These are phyloP conservation scores for Triplophysa yarkandensis DNA, from an alignment of 2,797 vertebrate genomes.

Conservation along the genomic window DNA sequence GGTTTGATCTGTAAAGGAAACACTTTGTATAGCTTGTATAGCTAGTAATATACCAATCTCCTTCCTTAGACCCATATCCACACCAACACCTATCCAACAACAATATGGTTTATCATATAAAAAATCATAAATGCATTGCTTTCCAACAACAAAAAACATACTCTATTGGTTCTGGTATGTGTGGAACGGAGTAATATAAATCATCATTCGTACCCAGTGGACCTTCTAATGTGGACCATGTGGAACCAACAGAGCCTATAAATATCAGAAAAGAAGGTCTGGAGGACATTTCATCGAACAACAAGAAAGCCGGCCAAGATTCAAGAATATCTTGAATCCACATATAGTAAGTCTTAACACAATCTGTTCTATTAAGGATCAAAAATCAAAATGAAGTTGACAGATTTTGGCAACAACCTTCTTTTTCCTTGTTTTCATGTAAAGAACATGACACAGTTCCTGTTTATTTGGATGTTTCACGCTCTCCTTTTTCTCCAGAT, in stretches of 20 bases:
- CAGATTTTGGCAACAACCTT: too few species aligned
- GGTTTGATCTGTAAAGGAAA: not conserved
- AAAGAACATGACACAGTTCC: slow-evolving; percentile 60
- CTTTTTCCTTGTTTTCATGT: not conserved
- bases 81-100: not conserved
- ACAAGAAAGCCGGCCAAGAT: slow-evolving; percentile 21
- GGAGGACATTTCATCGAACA: slow-evolving; percentile 56
- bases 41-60: too few species aligned
- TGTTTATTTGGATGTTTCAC: slow-evolving; percentile 67
- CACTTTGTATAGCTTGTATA: too few species aligned
- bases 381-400: too few species aligned
- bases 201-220: slow-evolving; percentile 35
- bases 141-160: not conserved
- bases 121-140: not conserved
- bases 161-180: slow-evolving; percentile 58
- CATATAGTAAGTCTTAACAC: not conserved
- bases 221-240: slow-evolving; percentile 74
- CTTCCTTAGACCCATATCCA: not conserved
- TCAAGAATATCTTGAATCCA: not conserved
- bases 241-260: slow-evolving; percentile 72
- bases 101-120: too few species aligned
- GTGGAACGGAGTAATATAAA: slow-evolving; percentile 59
- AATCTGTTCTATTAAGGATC: too few species aligned
- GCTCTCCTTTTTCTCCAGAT: slow-evolving; percentile 63
- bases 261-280: slow-evolving; percentile 65